These are phyloP conservation scores for Tethya wilhelma DNA, from an alignment of 37 sponge, comb jelly and placozoan genomes.

Conservation along the genomic window DNA sequence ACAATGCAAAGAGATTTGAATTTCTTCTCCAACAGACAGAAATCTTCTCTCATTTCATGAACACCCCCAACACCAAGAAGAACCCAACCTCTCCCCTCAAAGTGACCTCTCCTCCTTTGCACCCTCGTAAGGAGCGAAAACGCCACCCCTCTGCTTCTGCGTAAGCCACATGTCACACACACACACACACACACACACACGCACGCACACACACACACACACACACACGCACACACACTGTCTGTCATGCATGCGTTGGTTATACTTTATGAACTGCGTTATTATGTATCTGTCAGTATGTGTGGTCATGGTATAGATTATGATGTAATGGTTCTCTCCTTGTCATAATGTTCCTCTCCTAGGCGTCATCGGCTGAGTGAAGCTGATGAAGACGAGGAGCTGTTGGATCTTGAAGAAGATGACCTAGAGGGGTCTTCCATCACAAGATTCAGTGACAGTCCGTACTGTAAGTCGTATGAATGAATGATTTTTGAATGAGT, in stretches of 20 bases:
- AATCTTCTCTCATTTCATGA: slow-evolving; percentile 95
- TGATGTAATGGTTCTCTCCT: too few relatives aligned
- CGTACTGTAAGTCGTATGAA: slow-evolving; percentile 64
- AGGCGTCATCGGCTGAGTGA: slow-evolving; percentile 94
- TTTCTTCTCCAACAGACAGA: slow-evolving; percentile 97
- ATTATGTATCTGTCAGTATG: too few relatives aligned
- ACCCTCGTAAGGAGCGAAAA: slow-evolving; percentile 42
- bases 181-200: too few relatives aligned
- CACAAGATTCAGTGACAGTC: slow-evolving; percentile 77
- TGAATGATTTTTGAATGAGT: not conserved
- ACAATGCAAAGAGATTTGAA: slow-evolving; percentile 89
- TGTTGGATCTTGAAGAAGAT: slow-evolving; percentile 56
- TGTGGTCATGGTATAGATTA: too few relatives aligned
- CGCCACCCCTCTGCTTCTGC: slow-evolving; percentile 71
- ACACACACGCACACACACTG: too few relatives aligned
- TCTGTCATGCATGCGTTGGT: too few relatives aligned
- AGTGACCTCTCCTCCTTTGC: slow-evolving; percentile 38
- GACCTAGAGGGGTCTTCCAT: slow-evolving; percentile 49
- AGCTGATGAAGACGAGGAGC: slow-evolving; percentile 95
- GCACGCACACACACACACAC: too few relatives aligned
- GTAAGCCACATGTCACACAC: slow-evolving; percentile 8
- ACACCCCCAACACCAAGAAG: slow-evolving; percentile 62
- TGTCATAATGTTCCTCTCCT: not conserved
- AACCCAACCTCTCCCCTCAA: slow-evolving; percentile 92
- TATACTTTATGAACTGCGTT: too few relatives aligned